Evolutionary conservation across 2,797 vertebrate species (phyloP), one percentile per base, ranked within the genome.

Genomic region (Sebastes itinus): DNA sequence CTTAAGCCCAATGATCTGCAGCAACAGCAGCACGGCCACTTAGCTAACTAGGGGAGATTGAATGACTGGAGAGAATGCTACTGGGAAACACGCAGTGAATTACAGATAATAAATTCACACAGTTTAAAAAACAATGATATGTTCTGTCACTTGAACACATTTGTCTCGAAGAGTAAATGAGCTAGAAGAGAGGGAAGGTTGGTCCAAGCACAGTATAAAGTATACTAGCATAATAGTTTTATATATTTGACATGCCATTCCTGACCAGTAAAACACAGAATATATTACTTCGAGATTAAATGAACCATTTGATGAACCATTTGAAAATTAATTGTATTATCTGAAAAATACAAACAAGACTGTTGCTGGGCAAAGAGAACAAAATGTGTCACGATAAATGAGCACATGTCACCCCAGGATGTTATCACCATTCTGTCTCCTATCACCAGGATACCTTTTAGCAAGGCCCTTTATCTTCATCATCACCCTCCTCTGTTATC

Each of bases 11-110:
- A 32, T 10, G 61, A 87, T 25, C 16, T 80, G 62, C 71, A 66
- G 81, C 58, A 72, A 6, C 38, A 66, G 73, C 76, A 63, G 72
- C 76, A 30, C 71, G 46, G 74, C 62, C 33, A 66, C 83, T 84
- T 25, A 38, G 66, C 80, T 70, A 73, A 73, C 42, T 4, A 18
- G 64, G 32, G 65, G 46, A 77, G 20, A 20, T 77, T 72, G 76
- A 72, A 83, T 77, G 68, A 82, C 80, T 72, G 60, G 5, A 13
- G 78, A 82, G 62, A 30, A 82, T 38, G 61, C 22, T 6, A n/a
- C 25, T 16, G 33, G 28, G 55, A 67, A 67, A 73, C 63, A 60
- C 9, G n/a, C 3, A 18, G 22, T 76, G 23, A 82, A 71, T 77
- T 62, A 75, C 38, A 65, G 23, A 66, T 69, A n/a, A 62, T 59